Percentiles rank a stretch among this genome's conserved stretches.
Evolutionary conservation across 2,888 invertebrate species (phyloP).

Genomic region (Thecocarcelia acutangulata): DNA sequence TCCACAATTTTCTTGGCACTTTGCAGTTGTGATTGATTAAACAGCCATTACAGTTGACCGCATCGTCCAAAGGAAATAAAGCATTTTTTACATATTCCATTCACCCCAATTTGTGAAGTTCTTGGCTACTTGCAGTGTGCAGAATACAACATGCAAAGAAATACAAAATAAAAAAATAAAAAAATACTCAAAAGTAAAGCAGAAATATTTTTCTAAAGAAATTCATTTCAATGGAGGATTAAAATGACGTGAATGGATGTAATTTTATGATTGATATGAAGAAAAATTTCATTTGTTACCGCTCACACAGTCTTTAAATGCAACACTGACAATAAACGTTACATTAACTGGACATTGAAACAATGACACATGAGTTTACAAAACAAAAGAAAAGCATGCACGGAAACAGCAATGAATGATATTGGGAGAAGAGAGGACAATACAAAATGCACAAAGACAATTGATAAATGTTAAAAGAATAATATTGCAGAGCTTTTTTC

Average conservation of each 20-base stretch:
- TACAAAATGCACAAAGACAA: slow-evolving; percentile 6
- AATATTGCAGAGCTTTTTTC: slow-evolving; percentile 6
- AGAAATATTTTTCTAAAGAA: slow-evolving; percentile 50
- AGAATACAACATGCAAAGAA: slow-evolving; percentile 3
- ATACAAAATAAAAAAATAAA: neutral
- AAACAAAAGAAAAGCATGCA: slow-evolving; percentile 4
- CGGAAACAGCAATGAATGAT: slow-evolving; percentile 8
- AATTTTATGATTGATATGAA: slow-evolving; percentile 67
- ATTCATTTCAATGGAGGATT: slow-evolving; percentile 62
- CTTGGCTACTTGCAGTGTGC: slow-evolving; percentile 1
- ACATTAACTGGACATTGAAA: slow-evolving; percentile 49
- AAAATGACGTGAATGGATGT: slow-evolving; percentile 66
- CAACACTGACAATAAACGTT: slow-evolving; percentile 37
- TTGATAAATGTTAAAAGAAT: slow-evolving; percentile 47
- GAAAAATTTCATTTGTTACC: slow-evolving; percentile 54
- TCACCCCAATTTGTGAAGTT: slow-evolving; percentile 42
- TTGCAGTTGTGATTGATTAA: slow-evolving; percentile 67
- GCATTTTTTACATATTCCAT: slow-evolving; percentile 13
- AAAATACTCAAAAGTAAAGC: slow-evolving; percentile 8
- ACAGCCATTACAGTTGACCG: slow-evolving; percentile 64
- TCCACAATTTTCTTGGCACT: slow-evolving; percentile 58
- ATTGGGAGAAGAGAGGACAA: neutral
- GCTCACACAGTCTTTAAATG: slow-evolving; percentile 27
- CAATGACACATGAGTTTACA: slow-evolving; percentile 40
- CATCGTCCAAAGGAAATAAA: slow-evolving; percentile 58